phyloP scores from a whole-genome alignment of 1,140 invertebrate species.

The Eueides isabella region DNA sequence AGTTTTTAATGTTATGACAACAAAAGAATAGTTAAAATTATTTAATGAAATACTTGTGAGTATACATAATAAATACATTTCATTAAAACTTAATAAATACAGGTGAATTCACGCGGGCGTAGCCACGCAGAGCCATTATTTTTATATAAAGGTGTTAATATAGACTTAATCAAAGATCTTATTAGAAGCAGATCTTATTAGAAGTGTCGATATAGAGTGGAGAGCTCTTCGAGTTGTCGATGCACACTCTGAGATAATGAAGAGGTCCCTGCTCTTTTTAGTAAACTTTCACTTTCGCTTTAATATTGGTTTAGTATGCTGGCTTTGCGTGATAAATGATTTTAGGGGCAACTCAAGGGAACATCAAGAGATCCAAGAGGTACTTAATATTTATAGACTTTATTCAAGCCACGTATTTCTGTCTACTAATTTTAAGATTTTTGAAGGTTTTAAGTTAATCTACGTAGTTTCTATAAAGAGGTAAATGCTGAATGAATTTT shows the following conservation, averaged over 20 bases:
- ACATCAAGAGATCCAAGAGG: not conserved
- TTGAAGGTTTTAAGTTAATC: no score
- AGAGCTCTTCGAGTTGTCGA: slow-evolving; percentile 37
- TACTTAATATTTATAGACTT: not conserved
- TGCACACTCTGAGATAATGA: slow-evolving; percentile 39
- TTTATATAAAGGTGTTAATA: not conserved
- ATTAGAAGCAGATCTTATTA: slow-evolving; percentile 2
- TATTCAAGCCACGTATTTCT: not conserved
- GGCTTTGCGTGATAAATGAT: slow-evolving; percentile 13
- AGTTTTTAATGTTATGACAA: no score
- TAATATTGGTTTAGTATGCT: slow-evolving; percentile 18
- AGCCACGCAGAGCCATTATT: not conserved
- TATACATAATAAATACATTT: no score
- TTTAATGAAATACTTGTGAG: no score
- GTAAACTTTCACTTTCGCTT: slow-evolving; percentile 15
- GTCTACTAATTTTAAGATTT: not conserved
- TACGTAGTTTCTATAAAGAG: no score
- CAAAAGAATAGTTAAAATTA: no score
- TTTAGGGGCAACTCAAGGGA: not conserved
- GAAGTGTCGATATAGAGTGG: not conserved
- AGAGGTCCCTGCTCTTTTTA: slow-evolving; percentile 29
- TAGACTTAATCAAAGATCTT: slow-evolving; percentile 1
- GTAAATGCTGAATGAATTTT: no score
- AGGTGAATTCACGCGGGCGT: no score
- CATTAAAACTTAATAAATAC: no score